Conservation (phyloP, 2,113 vertebrate species). For the Dissostichus mawsoni region DNA sequence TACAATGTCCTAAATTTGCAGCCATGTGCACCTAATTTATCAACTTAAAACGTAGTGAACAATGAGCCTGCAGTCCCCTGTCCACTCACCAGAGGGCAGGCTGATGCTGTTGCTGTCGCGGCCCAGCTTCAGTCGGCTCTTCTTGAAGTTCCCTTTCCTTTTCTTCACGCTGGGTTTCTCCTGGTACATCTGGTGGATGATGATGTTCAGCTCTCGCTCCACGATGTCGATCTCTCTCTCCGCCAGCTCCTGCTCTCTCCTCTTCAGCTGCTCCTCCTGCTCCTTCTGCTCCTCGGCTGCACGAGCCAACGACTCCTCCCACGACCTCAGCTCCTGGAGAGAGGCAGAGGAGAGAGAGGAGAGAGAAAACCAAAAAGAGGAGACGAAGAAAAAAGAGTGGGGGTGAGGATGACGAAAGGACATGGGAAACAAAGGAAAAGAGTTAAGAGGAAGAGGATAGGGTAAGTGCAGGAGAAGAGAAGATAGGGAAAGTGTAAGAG, state of each 20-base stretch:
- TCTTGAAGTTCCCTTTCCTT: slow-evolving; percentile 92
- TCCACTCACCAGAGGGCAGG: slow-evolving; percentile 90
- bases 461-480: background rate
- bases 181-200: slow-evolving; percentile 94
- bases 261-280: slow-evolving; percentile 90
- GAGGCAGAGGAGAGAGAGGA: background rate
- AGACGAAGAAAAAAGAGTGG: background rate
- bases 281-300: slow-evolving; percentile 90
- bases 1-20: background rate
- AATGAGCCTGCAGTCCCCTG: slow-evolving; percentile 28
- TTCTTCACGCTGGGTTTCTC: slow-evolving; percentile 91
- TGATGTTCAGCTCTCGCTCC: slow-evolving; percentile 92
- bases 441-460: no score
- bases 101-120: slow-evolving; percentile 92
- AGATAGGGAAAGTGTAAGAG: no score
- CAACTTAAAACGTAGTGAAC: background rate
- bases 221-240: slow-evolving; percentile 94
- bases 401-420: background rate
- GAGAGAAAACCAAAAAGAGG: background rate
- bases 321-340: slow-evolving; percentile 90
- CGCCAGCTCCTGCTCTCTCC: slow-evolving; percentile 91
- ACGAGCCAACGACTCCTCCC: slow-evolving; percentile 90
- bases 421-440: background rate
- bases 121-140: slow-evolving; percentile 88
- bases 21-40: background rate